Conservation (phyloP, 2,113 vertebrate genomes). For the Chaenocephalus aceratus region DNA sequence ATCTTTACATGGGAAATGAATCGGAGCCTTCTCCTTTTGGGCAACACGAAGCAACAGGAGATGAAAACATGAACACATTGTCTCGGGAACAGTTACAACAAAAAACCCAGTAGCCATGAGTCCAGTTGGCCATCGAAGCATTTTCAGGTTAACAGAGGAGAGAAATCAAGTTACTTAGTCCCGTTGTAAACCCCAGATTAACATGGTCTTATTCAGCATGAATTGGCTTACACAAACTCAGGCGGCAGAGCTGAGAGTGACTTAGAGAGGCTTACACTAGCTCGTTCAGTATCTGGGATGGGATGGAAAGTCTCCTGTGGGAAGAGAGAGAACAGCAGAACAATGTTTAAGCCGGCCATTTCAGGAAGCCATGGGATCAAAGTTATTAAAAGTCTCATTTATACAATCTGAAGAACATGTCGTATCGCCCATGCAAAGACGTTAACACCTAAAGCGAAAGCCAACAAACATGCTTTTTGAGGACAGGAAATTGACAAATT, state of each 20-base stretch:
- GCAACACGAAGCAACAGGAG: constrained; percentile 3
- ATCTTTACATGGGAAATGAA: constrained; percentile 2
- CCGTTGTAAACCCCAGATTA: constrained; percentile 77
- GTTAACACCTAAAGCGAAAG: constrained; percentile 11
- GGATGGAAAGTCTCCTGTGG: constrained; percentile 75
- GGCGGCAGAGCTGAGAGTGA: constrained; percentile 74
- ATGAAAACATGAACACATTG: constrained; percentile 43
- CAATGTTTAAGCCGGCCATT: constrained; percentile 71
- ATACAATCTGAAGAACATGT: constrained; percentile 60
- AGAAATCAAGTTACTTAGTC: constrained; percentile 74
- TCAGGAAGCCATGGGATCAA: constrained; percentile 75
- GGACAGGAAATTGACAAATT: background rate
- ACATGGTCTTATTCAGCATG: constrained; percentile 81
- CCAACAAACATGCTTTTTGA: background rate
- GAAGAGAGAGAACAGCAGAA: constrained; percentile 73
- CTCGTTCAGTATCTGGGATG: constrained; percentile 73
- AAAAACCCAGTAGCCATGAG: constrained; percentile 52
- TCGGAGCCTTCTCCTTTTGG: background rate
- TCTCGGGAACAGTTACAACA: constrained; percentile 70
- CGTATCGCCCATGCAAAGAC: constrained; percentile 25
- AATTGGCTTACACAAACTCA: constrained; percentile 74
- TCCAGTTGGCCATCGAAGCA: constrained; percentile 66
- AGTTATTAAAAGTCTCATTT: constrained; percentile 71
- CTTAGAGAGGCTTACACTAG: constrained; percentile 79
- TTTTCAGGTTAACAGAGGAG: constrained; percentile 77